A percentile compares a stretch with the other conserved stretches of the same genome.
phyloP scores from a whole-genome alignment of 2,113 vertebrate genomes.

The Mionectes macconnelli region DNA sequence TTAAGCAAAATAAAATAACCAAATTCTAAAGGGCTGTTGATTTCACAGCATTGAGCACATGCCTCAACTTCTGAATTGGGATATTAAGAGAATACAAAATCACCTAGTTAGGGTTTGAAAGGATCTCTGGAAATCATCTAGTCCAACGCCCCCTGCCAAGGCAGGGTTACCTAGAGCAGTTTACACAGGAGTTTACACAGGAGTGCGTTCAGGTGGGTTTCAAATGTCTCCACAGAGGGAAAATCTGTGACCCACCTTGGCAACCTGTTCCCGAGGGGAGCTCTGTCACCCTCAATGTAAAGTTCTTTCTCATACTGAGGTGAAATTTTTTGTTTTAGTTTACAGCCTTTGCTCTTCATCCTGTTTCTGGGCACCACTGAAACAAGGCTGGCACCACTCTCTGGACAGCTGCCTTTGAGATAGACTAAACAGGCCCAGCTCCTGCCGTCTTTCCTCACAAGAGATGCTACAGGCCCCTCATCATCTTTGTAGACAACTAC shows the following conservation, averaged over 20 bases:
- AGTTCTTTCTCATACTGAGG: too few species aligned
- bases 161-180: not conserved
- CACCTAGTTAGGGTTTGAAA: not conserved
- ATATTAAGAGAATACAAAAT: not conserved
- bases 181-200: too few species aligned
- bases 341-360: not conserved
- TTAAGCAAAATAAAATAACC: not conserved
- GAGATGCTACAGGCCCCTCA: not conserved
- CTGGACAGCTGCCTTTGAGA: not conserved
- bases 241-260: accelerated
- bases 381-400: not conserved
- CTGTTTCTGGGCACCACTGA: not conserved
- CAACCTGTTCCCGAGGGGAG: not conserved
- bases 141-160: not conserved
- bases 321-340: too few species aligned
- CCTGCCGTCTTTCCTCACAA: not conserved
- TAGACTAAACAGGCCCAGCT: not conserved
- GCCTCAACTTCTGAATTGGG: not conserved
- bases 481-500: not conserved
- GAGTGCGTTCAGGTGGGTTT: not conserved
- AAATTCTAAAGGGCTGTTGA: not conserved
- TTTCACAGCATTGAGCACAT: not conserved
- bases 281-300: not conserved
- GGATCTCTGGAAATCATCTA: not conserved
- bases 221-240: not conserved